These are phyloP conservation scores for Eptatretus burgeri DNA, from an alignment of 2,113 vertebrate genomes.

Conservation along the genomic window DNA sequence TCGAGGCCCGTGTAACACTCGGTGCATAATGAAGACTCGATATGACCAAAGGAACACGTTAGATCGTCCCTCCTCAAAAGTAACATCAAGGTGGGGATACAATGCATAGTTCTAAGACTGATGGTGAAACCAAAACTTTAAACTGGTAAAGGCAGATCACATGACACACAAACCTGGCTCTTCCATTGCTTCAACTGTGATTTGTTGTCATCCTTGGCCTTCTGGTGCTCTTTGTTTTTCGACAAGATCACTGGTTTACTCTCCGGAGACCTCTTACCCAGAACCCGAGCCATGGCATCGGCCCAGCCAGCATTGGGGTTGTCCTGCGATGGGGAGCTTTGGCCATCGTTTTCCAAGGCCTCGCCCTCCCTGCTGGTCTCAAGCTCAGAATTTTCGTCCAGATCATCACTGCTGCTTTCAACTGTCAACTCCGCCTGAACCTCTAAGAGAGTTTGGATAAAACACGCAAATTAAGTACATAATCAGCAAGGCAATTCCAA, in stretches of 20 bases:
- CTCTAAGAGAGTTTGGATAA: no score
- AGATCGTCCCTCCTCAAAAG: not conserved
- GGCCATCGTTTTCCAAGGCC: not conserved
- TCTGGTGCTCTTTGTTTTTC: constrained; percentile 42
- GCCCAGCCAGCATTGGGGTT: constrained; percentile 40
- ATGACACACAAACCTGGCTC: constrained; percentile 22
- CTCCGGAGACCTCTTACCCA: constrained; percentile 30
- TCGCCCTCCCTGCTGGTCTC: no score
- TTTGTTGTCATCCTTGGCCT: constrained; percentile 25
- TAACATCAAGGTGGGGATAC: no score
- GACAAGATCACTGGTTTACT: constrained; percentile 31
- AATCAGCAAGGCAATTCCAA: no score
- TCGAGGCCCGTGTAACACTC: no score
- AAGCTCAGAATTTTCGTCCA: no score
- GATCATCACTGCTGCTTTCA: no score
- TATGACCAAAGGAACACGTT: not conserved
- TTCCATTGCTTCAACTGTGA: constrained; percentile 29
- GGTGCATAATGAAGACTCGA: no score
- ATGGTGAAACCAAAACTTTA: not conserved
- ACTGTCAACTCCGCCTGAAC: no score
- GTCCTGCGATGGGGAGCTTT: constrained; percentile 8
- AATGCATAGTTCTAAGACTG: no score
- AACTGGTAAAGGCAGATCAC: not conserved
- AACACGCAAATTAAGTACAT: no score
- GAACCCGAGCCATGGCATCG: constrained; percentile 69